Percentiles rank a stretch among this genome's conserved stretches.
These are phyloP conservation scores for Poecilia velifera DNA, from an alignment of 2,797 vertebrate species.

Conservation along the genomic window DNA sequence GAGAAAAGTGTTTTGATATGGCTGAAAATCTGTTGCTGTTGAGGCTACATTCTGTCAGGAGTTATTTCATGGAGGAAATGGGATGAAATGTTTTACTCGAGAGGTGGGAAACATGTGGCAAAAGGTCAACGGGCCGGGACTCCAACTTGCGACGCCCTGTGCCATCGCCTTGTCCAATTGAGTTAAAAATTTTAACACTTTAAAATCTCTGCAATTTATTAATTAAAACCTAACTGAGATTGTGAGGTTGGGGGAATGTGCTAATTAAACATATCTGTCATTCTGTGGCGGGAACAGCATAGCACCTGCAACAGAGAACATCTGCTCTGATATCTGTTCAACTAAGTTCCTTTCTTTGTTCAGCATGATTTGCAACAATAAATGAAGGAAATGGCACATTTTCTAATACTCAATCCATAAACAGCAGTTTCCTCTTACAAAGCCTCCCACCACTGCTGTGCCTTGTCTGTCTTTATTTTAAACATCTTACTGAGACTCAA, in stretches of 20 bases:
- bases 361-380: neutral
- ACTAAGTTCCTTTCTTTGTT: neutral
- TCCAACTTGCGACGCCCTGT: too few species aligned
- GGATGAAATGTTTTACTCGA: too few species aligned
- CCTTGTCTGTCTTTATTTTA: neutral
- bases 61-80: too few species aligned
- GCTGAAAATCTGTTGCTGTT: too few species aligned
- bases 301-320: neutral
- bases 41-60: too few species aligned
- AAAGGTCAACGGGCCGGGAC: too few species aligned
- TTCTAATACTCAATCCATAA: neutral
- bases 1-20: too few species aligned
- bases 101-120: too few species aligned
- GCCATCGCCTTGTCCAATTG: too few species aligned
- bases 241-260: neutral
- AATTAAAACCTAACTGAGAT: neutral
- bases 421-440: neutral
- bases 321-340: neutral
- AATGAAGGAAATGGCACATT: neutral
- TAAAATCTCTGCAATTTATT: too few species aligned
- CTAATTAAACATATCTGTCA: too few species aligned
- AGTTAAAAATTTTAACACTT: too few species aligned
- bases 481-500: neutral
- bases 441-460: neutral
- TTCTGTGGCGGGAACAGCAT: neutral